phyloP scores from a whole-genome alignment of 2,797 vertebrate genomes.

The Xenentodon cancila region DNA sequence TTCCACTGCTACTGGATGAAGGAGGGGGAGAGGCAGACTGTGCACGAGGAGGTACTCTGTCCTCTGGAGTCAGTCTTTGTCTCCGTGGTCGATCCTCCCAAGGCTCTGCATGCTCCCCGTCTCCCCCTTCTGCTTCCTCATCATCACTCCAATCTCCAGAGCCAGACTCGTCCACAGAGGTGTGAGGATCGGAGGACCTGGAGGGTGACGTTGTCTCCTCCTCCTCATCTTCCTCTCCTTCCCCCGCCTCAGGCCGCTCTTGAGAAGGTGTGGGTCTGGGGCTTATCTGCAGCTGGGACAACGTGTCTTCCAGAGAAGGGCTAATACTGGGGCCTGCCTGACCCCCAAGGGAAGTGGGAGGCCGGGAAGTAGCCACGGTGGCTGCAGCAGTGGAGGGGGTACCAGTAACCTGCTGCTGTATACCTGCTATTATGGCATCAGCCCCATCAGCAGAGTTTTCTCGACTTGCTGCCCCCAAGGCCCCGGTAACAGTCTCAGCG shows the following conservation, averaged over 20 bases:
- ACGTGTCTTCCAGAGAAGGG: conserved; percentile 85
- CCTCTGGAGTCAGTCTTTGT: conserved; percentile 90
- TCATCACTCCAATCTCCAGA: conserved; percentile 90
- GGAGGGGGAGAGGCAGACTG: conserved; percentile 73
- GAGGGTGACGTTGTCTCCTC: conserved; percentile 86
- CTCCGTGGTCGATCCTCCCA: conserved; percentile 75
- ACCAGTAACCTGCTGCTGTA: conserved; percentile 73
- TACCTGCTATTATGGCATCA: conserved; percentile 77
- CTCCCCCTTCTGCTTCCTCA: conserved; percentile 75
- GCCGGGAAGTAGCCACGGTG: conserved; percentile 77
- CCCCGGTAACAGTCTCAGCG: conserved; percentile 67
- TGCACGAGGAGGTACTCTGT: conserved; percentile 83
- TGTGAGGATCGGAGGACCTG: conserved; percentile 84
- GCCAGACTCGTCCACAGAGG: conserved; percentile 89
- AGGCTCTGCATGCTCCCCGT: conserved; percentile 76
- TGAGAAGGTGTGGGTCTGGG: conserved; percentile 78
- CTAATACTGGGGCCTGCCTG: conserved; percentile 82
- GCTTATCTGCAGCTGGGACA: conserved; percentile 90
- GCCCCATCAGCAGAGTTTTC: conserved; percentile 95
- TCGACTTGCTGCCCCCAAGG: conserved; percentile 78
- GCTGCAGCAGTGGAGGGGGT: conserved; percentile 56
- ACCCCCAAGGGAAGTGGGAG: conserved; percentile 84
- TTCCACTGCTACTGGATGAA: conserved; percentile 81
- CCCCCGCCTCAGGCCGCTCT: conserved; percentile 84
- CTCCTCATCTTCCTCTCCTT: conserved; percentile 88